These are phyloP conservation scores for Drosophila pseudoobscura DNA, from an alignment of 1,140 invertebrate species.

Conservation along the genomic window DNA sequence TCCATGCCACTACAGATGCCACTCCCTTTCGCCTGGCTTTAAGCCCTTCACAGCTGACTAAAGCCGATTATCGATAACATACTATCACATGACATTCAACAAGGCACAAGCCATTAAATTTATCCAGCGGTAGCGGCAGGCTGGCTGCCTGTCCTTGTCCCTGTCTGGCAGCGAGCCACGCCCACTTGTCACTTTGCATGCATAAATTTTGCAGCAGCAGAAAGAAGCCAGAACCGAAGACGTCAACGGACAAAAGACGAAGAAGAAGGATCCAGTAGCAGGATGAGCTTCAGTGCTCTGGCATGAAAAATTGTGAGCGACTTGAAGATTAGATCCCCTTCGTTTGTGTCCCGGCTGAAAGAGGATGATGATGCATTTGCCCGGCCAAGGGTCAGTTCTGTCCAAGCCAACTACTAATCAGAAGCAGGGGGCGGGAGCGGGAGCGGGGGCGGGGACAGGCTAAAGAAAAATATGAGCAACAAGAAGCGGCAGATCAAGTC, in stretches of 20 bases:
- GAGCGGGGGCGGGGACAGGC: background rate
- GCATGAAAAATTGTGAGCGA: conserved; percentile 68
- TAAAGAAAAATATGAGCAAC: conserved; percentile 32
- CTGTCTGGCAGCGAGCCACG: conserved; percentile 18
- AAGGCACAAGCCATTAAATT: conserved; percentile 72
- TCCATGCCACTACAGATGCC: background rate
- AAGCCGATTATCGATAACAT: conserved; percentile 59
- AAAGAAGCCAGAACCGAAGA: conserved; percentile 21
- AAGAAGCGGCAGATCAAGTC: conserved; percentile 20
- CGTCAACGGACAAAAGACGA: conserved; percentile 40
- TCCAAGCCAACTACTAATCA: conserved; percentile 64
- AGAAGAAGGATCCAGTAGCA: conserved; percentile 1
- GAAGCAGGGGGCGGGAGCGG: conserved; percentile 4
- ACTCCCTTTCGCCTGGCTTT: conserved; percentile 1
- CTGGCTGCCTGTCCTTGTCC: conserved; percentile 6
- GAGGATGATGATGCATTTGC: conserved; percentile 10
- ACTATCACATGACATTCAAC: conserved; percentile 62
- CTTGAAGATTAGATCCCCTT: conserved; percentile 27
- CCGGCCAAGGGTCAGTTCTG: conserved; percentile 35
- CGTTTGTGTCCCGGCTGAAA: conserved; percentile 5
- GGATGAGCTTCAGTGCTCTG: conserved; percentile 35
- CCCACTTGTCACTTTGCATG: conserved; percentile 66
- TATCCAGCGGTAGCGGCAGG: conserved; percentile 5
- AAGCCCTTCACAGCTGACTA: conserved; percentile 34
- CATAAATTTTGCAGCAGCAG: conserved; percentile 54